These are phyloP conservation scores for Drosophila birchii DNA, from an alignment of 2,888 invertebrate species.

Conservation along the genomic window DNA sequence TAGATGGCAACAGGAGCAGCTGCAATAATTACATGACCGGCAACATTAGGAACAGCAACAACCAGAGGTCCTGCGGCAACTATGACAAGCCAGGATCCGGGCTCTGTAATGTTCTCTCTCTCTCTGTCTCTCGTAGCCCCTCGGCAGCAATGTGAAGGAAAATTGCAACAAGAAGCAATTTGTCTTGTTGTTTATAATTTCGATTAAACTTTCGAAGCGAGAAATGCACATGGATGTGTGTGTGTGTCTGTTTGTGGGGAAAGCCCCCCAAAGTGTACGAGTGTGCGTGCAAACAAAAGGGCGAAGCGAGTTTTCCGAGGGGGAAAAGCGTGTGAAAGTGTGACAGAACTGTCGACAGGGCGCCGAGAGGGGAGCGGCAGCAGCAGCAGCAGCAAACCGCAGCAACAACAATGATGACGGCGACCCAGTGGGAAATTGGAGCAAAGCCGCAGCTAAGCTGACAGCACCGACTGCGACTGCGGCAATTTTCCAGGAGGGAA, in stretches of 20 bases:
- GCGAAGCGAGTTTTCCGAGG: constrained; percentile 13
- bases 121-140: not conserved
- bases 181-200: constrained; percentile 82
- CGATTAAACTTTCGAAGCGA: constrained; percentile 79
- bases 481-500: constrained; percentile 29
- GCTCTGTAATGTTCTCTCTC: constrained; percentile 3
- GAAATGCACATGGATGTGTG: constrained; percentile 44
- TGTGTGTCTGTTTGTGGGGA: constrained; percentile 20
- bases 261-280: constrained; percentile 21
- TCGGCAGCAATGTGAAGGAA: constrained; percentile 36
- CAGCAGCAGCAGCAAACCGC: constrained; percentile 12
- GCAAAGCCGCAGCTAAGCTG: constrained; percentile 78
- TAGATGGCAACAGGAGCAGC: constrained; percentile 4
- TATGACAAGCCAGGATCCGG: constrained; percentile 30
- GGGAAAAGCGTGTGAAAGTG: constrained; percentile 47
- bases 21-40: constrained; percentile 14
- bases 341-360: constrained; percentile 53
- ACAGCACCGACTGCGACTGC: constrained; percentile 53
- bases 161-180: constrained; percentile 80
- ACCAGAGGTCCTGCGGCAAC: constrained; percentile 7
- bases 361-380: not conserved
- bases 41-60: constrained; percentile 17
- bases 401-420: constrained; percentile 44
- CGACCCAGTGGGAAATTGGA: constrained; percentile 77
- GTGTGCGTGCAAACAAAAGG: constrained; percentile 49